A percentile compares a stretch with the other conserved stretches of the same genome.
phyloP scores from a whole-genome alignment of 2,113 vertebrate genomes.

The Lipotes vexillifer region DNA sequence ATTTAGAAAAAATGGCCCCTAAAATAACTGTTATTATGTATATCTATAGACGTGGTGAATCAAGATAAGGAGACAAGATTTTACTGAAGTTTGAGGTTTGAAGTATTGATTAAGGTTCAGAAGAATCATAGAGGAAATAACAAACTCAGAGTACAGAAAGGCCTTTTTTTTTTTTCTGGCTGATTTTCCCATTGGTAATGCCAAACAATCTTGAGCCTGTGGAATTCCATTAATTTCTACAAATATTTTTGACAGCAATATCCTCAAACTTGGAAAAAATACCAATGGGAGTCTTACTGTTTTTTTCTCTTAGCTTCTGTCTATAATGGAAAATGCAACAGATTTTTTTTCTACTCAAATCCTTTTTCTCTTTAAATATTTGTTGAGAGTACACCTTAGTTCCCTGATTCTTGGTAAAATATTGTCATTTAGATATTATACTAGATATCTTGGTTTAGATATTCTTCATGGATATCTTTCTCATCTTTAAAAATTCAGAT shows the following conservation, averaged over 20 bases:
- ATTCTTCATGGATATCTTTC: not conserved
- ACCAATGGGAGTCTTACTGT: not conserved
- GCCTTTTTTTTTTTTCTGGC: not conserved
- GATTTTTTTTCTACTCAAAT: not conserved
- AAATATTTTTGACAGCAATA: not conserved
- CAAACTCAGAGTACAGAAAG: not conserved
- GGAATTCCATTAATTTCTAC: not conserved
- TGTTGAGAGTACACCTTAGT: not conserved
- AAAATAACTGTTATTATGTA: constrained; percentile 61
- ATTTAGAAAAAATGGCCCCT: constrained; percentile 53
- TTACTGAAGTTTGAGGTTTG: constrained; percentile 28
- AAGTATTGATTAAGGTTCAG: constrained; percentile 42
- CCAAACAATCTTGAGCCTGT: not conserved
- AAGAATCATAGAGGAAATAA: not conserved
- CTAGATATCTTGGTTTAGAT: not conserved
- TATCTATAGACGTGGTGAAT: constrained; percentile 37
- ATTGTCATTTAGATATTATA: not conserved
- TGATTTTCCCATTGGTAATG: not conserved
- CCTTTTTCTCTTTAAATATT: not conserved
- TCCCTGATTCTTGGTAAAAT: not conserved
- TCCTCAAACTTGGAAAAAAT: not conserved
- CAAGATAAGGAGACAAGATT: constrained; percentile 35
- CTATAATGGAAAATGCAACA: not conserved
- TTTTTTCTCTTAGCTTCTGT: not conserved
- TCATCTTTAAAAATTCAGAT: not conserved